Base-by-base conservation (phyloP, 2,113 vertebrate species). In the Nothobranchius furzeri region DNA sequence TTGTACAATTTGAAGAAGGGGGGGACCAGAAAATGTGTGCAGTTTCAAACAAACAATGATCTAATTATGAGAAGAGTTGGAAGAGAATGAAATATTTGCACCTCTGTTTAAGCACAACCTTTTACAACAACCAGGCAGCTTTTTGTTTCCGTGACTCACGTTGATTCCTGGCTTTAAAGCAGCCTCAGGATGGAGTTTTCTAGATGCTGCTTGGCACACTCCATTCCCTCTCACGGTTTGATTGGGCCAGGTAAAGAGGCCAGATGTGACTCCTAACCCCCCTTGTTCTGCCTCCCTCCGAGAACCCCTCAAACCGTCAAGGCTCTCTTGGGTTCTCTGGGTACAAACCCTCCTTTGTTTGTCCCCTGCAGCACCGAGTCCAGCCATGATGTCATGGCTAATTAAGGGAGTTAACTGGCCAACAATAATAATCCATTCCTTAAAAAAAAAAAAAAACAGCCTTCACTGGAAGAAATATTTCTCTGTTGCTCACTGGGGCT, bases 341-440 rank as follows among this genome's bases (percentile, higher is more conserved):
- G 89, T 81, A 91, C 90, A 91, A 86, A 79, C 84, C 89, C 80
- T 91, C 87, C 89, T 88, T 91, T 91, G 90, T 91, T 87, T 88
- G 88, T 90, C 89, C 85, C 90, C 83, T 83, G 81, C 80, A 88
- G 84, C 88, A 82, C 70, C 75, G 60, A 75, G 87, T 83, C 84
- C 84, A 86, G 87, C 76, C 80, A 88, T 91, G 90, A 91, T 91
- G 90, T 91, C 88, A 91, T 90, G 87, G 82, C 87, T 90, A 87
- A 90, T 91, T 91, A 81, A 87, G 79, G 86, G 85, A 56, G 89
- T 89, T 90, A 90, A 91, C 89, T 85, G 85, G 89, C 90, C 90
- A 91, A 91, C 90, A 88, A 91, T 91, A 91, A 91, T 91, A 91
- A 91, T 84, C 89, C 87, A 88, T 91, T 89, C 87, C 87, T 88